Conservation (phyloP, 2,888 invertebrate species). For the Conops quadrifasciatus region DNA sequence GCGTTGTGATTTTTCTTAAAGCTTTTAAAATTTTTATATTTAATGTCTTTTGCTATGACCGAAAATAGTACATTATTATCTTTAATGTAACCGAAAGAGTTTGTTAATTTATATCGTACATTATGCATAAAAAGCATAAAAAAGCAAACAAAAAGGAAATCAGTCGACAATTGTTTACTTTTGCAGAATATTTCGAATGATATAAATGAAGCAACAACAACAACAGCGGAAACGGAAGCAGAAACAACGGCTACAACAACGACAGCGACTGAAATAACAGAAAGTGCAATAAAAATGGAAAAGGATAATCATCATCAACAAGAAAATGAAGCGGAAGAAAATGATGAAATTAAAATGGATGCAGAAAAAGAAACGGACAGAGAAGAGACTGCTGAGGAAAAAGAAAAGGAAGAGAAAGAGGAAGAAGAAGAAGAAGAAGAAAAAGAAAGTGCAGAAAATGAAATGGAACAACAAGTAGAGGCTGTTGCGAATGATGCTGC, state of each 20-base stretch:
- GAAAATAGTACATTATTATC: not conserved
- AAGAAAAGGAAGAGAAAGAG: conserved; percentile 3
- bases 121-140: conserved; percentile 24
- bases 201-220: conserved; percentile 51
- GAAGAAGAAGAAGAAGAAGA: conserved; percentile 17
- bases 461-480: not conserved
- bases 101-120: conserved; percentile 7
- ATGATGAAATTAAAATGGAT: conserved; percentile 38
- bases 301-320: conserved; percentile 7
- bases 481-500: not conserved
- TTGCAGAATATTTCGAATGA: conserved; percentile 64
- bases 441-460: not conserved
- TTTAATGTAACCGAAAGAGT: conserved; percentile 6
- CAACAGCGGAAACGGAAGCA: conserved; percentile 35
- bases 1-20: conserved; percentile 33
- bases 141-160: conserved; percentile 55
- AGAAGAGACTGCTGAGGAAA: conserved; percentile 3
- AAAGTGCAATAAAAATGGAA: conserved; percentile 31
- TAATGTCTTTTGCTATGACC: not conserved
- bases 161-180: conserved; percentile 67
- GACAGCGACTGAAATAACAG: no score
- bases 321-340: conserved; percentile 28
- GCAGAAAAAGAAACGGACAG: conserved; percentile 18
- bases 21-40: conserved; percentile 35
- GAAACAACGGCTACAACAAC: conserved; percentile 39